Conservation (phyloP, 2,113 vertebrate species). For the Saimiri boliviensis region DNA sequence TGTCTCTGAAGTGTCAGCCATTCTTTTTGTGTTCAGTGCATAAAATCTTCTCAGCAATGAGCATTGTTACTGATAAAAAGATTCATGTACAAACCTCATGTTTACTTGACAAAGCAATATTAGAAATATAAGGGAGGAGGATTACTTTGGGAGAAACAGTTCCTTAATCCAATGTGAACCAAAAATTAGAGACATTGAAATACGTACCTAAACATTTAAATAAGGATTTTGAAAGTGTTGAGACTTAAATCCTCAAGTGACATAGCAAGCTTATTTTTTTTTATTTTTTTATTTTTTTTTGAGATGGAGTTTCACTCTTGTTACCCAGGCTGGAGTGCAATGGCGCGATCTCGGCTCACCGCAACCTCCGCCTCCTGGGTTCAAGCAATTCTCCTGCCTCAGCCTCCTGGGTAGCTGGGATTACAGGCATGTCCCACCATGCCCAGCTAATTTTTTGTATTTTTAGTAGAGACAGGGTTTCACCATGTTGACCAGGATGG, state of each 20-base stretch:
- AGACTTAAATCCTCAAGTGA: neutral
- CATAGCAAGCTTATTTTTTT: neutral
- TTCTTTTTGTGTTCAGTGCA: neutral
- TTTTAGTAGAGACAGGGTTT: no score
- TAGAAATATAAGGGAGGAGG: neutral
- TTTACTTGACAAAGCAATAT: neutral
- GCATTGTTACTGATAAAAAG: neutral
- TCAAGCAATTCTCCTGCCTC: no score
- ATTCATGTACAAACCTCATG: neutral
- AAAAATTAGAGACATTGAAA: constrained; percentile 2
- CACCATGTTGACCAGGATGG: no score
- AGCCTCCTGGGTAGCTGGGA: no score
- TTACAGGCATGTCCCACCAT: no score
- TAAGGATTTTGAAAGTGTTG: neutral
- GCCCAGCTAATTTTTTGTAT: no score
- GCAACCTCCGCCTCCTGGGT: no score
- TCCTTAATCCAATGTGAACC: constrained; percentile 23
- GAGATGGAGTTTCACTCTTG: no score
- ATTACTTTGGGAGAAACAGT: neutral
- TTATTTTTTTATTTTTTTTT: no score
- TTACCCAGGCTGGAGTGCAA: no score
- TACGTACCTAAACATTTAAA: neutral
- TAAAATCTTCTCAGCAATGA: neutral
- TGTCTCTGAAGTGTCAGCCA: neutral
- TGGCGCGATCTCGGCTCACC: no score